Evolutionary conservation across 2,888 invertebrate genomes (phyloP).

Genomic region (Spatulosminthurus flaviceps): DNA sequence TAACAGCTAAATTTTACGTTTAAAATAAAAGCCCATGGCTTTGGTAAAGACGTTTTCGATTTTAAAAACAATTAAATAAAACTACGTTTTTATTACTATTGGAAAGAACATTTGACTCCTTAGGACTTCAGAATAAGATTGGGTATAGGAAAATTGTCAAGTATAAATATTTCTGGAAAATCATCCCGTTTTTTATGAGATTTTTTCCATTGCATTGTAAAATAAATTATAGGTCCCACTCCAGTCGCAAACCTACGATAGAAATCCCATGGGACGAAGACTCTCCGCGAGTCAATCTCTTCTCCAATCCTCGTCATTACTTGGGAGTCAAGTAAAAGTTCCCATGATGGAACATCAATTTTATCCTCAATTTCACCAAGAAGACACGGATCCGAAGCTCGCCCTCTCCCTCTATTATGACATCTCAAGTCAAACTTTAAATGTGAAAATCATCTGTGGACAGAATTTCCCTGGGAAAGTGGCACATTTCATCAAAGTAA

Average conservation of each 20-base stretch:
- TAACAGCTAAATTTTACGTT: no score
- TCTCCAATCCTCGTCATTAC: slow-evolving; percentile 4
- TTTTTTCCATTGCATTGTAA: no score
- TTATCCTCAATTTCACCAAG: slow-evolving; percentile 59
- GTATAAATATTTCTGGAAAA: no score
- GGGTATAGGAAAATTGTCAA: no score
- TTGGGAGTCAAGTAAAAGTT: slow-evolving; percentile 37
- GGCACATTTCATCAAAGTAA: slow-evolving; percentile 57
- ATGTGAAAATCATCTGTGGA: slow-evolving; percentile 58
- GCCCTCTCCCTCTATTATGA: slow-evolving; percentile 60
- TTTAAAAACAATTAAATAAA: no score
- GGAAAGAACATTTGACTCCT: no score
- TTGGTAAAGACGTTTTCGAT: no score
- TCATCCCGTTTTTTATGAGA: no score
- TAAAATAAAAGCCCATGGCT: no score
- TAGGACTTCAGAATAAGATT: no score
- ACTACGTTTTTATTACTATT: no score
- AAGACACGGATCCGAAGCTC: slow-evolving; percentile 55
- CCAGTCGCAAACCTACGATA: slow-evolving; percentile 30
- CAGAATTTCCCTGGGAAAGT: slow-evolving; percentile 57
- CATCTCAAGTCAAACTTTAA: slow-evolving; percentile 55
- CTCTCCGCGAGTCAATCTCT: slow-evolving; percentile 18
- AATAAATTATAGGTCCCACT: slow-evolving; percentile 36
- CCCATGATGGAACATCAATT: slow-evolving; percentile 58
- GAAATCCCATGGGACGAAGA: background rate